Evolutionary conservation across 2,113 vertebrate genomes (phyloP).

Genomic region (Thamnophis sirtalis): DNA sequence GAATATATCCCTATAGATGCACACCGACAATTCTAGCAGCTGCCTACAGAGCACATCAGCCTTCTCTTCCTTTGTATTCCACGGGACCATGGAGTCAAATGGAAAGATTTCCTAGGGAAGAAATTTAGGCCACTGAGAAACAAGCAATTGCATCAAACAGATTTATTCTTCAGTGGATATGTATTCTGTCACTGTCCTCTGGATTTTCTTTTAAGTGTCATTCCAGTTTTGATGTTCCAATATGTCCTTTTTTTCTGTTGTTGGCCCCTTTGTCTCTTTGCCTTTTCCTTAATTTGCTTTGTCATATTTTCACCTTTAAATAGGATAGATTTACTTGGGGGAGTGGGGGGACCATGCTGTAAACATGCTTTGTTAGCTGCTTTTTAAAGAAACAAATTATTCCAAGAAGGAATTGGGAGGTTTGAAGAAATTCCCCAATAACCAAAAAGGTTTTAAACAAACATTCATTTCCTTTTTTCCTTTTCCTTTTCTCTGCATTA

Average conservation of each 20-base stretch:
- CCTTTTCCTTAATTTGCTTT: constrained; percentile 53
- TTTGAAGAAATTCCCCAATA: neutral
- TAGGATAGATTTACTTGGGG: constrained; percentile 32
- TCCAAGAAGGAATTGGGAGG: neutral
- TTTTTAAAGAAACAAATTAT: neutral
- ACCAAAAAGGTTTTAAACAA: neutral
- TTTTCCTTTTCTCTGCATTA: neutral
- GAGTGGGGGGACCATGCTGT: neutral
- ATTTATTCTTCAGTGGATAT: constrained; percentile 59
- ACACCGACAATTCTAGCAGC: constrained; percentile 42
- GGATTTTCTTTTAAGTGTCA: constrained; percentile 41
- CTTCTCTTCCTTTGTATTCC: constrained; percentile 52
- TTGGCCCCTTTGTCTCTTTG: constrained; percentile 33
- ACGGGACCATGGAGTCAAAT: constrained; percentile 27
- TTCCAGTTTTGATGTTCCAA: constrained; percentile 37
- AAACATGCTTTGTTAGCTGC: neutral
- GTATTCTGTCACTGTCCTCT: constrained; percentile 52
- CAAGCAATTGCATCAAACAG: constrained; percentile 55
- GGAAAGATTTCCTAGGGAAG: constrained; percentile 49
- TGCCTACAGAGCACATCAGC: constrained; percentile 45
- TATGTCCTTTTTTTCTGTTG: constrained; percentile 45
- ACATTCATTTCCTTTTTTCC: neutral
- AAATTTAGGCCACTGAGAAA: constrained; percentile 48
- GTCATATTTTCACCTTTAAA: constrained; percentile 34
- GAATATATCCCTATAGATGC: constrained; percentile 32